Evolutionary conservation across 2,888 invertebrate species (phyloP).

Genomic region (Sisyra terminalis): DNA sequence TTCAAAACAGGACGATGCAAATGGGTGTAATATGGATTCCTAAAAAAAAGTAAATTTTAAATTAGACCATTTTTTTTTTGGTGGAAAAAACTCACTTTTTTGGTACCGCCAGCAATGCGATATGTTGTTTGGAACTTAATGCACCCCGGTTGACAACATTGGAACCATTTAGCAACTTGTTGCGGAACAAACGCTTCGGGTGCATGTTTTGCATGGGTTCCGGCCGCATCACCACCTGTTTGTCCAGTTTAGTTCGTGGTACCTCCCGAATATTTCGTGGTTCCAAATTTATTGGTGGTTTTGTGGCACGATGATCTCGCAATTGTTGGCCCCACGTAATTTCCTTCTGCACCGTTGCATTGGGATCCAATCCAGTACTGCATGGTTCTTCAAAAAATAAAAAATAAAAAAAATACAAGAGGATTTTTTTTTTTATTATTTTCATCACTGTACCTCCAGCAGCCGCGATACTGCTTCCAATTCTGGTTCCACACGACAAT

Average conservation of each 20-base stretch:
- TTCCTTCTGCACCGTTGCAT: neutral
- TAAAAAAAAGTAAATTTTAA: neutral
- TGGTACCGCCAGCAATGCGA: conserved; percentile 1
- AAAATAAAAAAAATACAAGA: too few species aligned
- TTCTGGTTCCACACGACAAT: too few species aligned
- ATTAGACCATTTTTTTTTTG: neutral
- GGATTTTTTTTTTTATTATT: too few species aligned
- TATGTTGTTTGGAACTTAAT: conserved; percentile 2
- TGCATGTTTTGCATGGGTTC: neutral
- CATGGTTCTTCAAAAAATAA: too few species aligned
- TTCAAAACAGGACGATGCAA: neutral
- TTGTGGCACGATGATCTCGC: neutral
- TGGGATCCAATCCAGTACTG: too few species aligned
- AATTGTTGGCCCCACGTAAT: conserved; percentile 1
- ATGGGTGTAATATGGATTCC: neutral
- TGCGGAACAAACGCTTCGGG: neutral
- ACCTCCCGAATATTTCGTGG: neutral
- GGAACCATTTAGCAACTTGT: neutral
- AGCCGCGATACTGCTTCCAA: too few species aligned
- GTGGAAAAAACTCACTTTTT: conserved; percentile 1
- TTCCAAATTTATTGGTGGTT: neutral
- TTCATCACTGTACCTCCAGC: too few species aligned
- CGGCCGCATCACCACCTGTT: neutral
- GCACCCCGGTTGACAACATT: neutral
- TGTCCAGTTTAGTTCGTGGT: neutral